Conservation (phyloP, 2,888 invertebrate genomes). For the Merodon equestris region DNA sequence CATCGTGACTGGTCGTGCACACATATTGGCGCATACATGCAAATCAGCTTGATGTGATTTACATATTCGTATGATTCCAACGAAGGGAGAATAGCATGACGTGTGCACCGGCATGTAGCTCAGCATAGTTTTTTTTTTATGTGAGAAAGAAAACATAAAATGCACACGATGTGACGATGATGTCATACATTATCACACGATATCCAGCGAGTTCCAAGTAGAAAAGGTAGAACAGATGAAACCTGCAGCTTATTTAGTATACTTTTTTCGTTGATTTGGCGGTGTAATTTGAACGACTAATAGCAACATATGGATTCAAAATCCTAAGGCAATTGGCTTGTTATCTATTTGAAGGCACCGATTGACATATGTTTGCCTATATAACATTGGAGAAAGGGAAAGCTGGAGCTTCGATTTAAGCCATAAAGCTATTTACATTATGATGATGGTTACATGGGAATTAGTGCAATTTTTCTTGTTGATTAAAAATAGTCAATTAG, state of each 20-base stretch:
- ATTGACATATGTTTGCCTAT: conserved; percentile 16
- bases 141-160: conserved; percentile 30
- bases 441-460: too few species aligned
- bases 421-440: too few species aligned
- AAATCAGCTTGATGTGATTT: not conserved
- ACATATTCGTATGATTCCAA: too few species aligned
- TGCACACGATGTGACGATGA: conserved; percentile 32
- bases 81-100: too few species aligned
- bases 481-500: too few species aligned
- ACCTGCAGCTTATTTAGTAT: too few species aligned
- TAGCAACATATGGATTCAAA: conserved; percentile 8
- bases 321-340: conserved; percentile 27
- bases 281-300: not conserved
- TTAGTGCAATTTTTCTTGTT: too few species aligned
- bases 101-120: too few species aligned
- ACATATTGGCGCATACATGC: not conserved
- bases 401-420: conserved; percentile 19
- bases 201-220: too few species aligned
- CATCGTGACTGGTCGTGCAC: conserved; percentile 5
- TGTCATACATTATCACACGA: conserved; percentile 52
- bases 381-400: conserved; percentile 33
- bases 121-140: conserved; percentile 28
- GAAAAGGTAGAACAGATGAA: conserved; percentile 11
- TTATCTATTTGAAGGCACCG: conserved; percentile 31
- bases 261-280: too few species aligned